A percentile compares a stretch with the other conserved stretches of the same genome.
phyloP scores from a whole-genome alignment of 35 echinoderm and acorn worm genomes.

The Apostichopus parvimensis region DNA sequence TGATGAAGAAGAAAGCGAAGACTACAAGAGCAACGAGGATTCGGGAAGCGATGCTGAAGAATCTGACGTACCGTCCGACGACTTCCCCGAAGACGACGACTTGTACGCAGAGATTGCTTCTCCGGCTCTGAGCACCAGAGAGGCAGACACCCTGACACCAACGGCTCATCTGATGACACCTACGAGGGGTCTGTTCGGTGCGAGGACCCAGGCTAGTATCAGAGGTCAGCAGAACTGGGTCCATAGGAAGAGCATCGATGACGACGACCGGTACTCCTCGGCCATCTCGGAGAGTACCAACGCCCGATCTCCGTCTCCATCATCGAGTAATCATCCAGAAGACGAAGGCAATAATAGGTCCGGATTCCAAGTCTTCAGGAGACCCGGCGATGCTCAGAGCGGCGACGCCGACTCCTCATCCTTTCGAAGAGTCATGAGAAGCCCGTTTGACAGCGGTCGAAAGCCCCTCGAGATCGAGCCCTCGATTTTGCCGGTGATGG shows the following conservation, averaged over 20 bases:
- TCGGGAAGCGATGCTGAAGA: constrained; percentile 21
- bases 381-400: neutral
- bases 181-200: constrained; percentile 41
- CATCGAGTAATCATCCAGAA: constrained; percentile 52
- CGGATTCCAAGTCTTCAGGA: neutral
- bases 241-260: constrained; percentile 63
- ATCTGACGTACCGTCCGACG: constrained; percentile 40
- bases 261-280: constrained; percentile 49
- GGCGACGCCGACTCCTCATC: neutral
- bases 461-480: constrained; percentile 49
- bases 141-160: constrained; percentile 86
- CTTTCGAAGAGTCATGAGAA: constrained; percentile 6
- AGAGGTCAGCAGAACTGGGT: constrained; percentile 35
- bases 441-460: neutral
- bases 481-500: constrained; percentile 51
- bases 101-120: constrained; percentile 78
- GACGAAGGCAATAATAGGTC: neutral
- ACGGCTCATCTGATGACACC: constrained; percentile 76
- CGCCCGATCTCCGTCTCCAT: constrained; percentile 38
- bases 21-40: constrained; percentile 27
- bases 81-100: constrained; percentile 62
- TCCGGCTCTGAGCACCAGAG: constrained; percentile 80
- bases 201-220: constrained; percentile 28
- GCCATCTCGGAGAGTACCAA: constrained; percentile 50
- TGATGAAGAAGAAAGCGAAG: constrained; percentile 19